Conservation (phyloP, 2,113 vertebrate genomes). For the Cettia cetti region DNA sequence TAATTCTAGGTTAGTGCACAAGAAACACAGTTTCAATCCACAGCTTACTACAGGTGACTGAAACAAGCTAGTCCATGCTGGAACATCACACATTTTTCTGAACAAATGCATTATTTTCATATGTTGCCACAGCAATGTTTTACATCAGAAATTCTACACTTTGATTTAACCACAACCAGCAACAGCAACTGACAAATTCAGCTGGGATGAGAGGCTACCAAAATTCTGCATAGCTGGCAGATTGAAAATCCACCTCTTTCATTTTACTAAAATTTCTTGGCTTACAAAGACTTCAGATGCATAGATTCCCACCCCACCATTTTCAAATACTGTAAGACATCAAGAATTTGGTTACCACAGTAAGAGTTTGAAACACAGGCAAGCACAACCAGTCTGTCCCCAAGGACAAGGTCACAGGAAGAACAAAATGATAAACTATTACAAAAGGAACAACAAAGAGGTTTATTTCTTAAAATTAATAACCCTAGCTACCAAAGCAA, state of each 20-base stretch:
- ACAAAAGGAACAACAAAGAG: not conserved
- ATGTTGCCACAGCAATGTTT: not conserved
- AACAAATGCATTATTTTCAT: not conserved
- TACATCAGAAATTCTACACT: not conserved
- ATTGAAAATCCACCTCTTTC: not conserved
- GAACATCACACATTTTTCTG: not conserved
- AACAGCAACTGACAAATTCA: not conserved
- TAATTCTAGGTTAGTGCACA: not conserved
- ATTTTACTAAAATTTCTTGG: not conserved
- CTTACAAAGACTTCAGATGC: not conserved
- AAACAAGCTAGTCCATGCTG: not conserved
- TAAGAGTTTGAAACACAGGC: not conserved
- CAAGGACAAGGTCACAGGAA: not conserved
- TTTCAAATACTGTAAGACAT: not conserved
- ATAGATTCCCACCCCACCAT: not conserved
- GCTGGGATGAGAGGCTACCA: not conserved
- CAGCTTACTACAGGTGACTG: not conserved
- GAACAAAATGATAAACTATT: not conserved
- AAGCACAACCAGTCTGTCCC: not conserved
- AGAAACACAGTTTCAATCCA: not conserved
- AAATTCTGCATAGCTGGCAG: not conserved
- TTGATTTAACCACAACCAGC: not conserved
- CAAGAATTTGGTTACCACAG: not conserved
- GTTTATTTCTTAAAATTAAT: not conserved
- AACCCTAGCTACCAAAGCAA: not conserved